Evolutionary conservation across 2,888 invertebrate genomes (phyloP), one percentile per base, ranked within the genome.

Genomic region (Apamea anceps): DNA sequence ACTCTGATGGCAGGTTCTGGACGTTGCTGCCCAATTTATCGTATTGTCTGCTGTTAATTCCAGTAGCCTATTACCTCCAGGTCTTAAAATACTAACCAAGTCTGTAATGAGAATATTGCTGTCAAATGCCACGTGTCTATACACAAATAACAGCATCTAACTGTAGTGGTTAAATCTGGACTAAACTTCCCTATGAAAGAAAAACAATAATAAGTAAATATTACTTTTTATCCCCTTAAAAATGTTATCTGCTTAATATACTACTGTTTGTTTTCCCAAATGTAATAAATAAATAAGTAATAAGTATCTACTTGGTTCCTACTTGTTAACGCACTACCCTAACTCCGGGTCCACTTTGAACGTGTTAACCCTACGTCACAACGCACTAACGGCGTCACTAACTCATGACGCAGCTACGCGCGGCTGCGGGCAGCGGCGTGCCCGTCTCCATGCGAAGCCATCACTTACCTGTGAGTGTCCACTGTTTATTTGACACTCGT

Each of bases 401-500:
- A 83, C 79, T 75, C 85, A 88, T 81, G 85, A 87, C 87, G 77
- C 90, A 95, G 94, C 90, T 93, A 79, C 93, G 94, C 75, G 90
- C 82, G 18, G 81, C 88, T 85, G 87, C 81, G 79, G 86, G 86
- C 86, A 80, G 91, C 88, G 91, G 93, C 81, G 92, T 92, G 88
- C 92, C 94, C 57, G 90, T 92, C 80, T 86, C 93, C 72, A 90
- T 91, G 92, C 92, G 96, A 80, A 93, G 81, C 84, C 93, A 94
- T 67, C 92, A 93, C n/a, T 87, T 93, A 79, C 92, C 94, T 65
- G 96, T 96, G 91, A 96, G 96, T 95, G 83, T 85, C 75, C 74
- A 81, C 74, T 75, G 21, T 87, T 77, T 81, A 65, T 75, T 72
- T 80, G 4, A 66, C 77, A 67, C 51, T 70, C 77, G 51, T 75